These are phyloP conservation scores for Allygus modestus DNA, from an alignment of 2,888 invertebrate species.

Conservation along the genomic window DNA sequence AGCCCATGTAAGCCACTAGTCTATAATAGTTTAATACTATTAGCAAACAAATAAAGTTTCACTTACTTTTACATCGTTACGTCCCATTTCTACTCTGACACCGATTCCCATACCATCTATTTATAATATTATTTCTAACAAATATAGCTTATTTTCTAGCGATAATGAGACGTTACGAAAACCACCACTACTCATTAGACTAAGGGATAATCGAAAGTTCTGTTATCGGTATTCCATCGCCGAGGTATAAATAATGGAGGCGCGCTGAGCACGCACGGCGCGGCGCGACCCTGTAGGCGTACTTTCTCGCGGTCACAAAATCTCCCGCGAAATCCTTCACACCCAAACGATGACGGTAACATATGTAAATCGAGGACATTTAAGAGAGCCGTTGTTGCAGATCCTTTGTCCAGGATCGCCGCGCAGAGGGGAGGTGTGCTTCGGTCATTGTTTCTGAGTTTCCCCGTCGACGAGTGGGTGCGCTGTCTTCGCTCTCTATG, in stretches of 20 bases:
- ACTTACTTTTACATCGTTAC: too few relatives aligned
- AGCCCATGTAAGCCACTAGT: too few relatives aligned
- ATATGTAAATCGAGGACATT: slow-evolving; percentile 53
- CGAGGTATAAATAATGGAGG: not conserved
- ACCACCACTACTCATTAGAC: too few relatives aligned
- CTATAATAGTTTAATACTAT: too few relatives aligned
- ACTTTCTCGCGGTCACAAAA: slow-evolving; percentile 4
- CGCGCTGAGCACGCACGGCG: not conserved
- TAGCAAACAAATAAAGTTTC: too few relatives aligned
- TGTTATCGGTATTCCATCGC: not conserved
- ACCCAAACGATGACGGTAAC: slow-evolving; percentile 46
- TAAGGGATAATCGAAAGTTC: too few relatives aligned
- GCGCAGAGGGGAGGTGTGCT: slow-evolving; percentile 10
- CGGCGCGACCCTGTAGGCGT: not conserved
- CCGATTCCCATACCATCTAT: too few relatives aligned
- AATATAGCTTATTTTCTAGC: too few relatives aligned
- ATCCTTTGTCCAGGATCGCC: slow-evolving; percentile 27
- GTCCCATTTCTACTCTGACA: too few relatives aligned
- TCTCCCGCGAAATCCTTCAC: not conserved
- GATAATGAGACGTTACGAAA: too few relatives aligned
- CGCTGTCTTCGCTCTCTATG: slow-evolving; percentile 11
- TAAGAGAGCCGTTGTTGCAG: not conserved
- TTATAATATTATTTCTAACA: too few relatives aligned
- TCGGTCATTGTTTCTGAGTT: slow-evolving; percentile 53
- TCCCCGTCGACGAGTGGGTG: slow-evolving; percentile 38